phyloP scores from a whole-genome alignment of 1,140 invertebrate species.

The Mercenaria mercenaria region DNA sequence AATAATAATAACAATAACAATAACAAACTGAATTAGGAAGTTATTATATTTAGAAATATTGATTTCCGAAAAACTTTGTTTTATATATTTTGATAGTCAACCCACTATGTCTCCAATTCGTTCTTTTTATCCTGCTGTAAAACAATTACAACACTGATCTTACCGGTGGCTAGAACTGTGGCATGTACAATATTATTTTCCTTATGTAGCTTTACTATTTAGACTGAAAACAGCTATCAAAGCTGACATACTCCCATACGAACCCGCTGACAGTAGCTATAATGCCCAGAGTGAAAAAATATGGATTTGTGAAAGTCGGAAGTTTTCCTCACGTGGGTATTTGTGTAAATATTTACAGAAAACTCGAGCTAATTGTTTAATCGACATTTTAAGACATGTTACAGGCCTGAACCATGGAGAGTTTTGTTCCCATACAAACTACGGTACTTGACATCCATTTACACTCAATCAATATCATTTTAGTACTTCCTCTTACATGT shows the following conservation, averaged over 20 bases:
- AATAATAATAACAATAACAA: too few relatives aligned
- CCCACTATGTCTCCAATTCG: too few relatives aligned
- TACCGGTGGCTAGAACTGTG: too few relatives aligned
- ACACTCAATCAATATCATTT: background rate
- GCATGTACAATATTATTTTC: too few relatives aligned
- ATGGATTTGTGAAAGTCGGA: background rate
- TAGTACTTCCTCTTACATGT: background rate
- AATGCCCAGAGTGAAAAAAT: background rate
- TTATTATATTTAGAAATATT: too few relatives aligned
- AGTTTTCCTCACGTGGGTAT: background rate
- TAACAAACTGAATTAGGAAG: too few relatives aligned
- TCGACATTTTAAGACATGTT: slow-evolving; percentile 11
- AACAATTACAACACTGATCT: too few relatives aligned
- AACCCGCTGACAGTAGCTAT: background rate
- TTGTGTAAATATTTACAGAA: slow-evolving; percentile 17
- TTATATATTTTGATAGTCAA: too few relatives aligned
- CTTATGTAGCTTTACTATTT: too few relatives aligned
- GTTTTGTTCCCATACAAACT: slow-evolving; percentile 21
- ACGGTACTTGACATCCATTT: slow-evolving; percentile 27
- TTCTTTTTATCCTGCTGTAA: too few relatives aligned
- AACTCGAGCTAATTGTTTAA: background rate
- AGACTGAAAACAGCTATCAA: too few relatives aligned
- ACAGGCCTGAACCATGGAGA: background rate
- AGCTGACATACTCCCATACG: background rate
- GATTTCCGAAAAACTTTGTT: too few relatives aligned